Evolutionary conservation across 2,888 invertebrate genomes (phyloP), one percentile per base, ranked within the genome.

Genomic region (Ormyrus thymus): DNA sequence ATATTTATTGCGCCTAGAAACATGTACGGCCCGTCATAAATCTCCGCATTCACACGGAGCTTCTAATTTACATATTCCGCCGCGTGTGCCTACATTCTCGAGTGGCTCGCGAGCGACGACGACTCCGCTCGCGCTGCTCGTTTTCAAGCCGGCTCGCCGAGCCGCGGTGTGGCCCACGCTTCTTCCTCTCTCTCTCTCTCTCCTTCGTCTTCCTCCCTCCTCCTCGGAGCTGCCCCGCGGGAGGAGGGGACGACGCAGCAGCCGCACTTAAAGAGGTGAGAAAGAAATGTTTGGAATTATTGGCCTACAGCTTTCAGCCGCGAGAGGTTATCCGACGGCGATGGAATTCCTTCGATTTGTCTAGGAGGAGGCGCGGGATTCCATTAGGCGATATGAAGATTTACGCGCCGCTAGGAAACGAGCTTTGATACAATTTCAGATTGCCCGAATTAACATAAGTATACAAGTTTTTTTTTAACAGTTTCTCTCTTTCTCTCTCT

Each of bases 1-100:
- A 90, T 90, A 89, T 89, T 90, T 90, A 89, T 90, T 90, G 87
- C 89, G 87, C 85, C 89, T 89, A 89, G 89, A 90, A 90, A 89
- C 88, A 88, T 86, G 89, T 88, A 87, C 86, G 87, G 86, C 83
- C 85, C 85, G 83, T 86, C 89, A 89, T 90, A 90, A 90, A 90
- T 90, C 90, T 89, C 88, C 87, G 90, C 88, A 90, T 90, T 90
- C 90, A 90, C 89, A 89, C 89, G 88, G 45, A 86, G 88, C 88
- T 89, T 87, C 90, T 89, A 89, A 90, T 90, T 90, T 89, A 89
- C 90, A 89, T 90, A 89, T 88, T 86, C 88, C 80, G 81, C 76
- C 46, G 51, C 55, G 48, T 76, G 62, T 81, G 59, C 43, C 43
- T 48, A 46, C 76, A 51, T 51, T 71, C 71, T 61, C 71, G 29